Evolutionary conservation across 2,113 vertebrate species (phyloP).

Genomic region (Gulo gulo): DNA sequence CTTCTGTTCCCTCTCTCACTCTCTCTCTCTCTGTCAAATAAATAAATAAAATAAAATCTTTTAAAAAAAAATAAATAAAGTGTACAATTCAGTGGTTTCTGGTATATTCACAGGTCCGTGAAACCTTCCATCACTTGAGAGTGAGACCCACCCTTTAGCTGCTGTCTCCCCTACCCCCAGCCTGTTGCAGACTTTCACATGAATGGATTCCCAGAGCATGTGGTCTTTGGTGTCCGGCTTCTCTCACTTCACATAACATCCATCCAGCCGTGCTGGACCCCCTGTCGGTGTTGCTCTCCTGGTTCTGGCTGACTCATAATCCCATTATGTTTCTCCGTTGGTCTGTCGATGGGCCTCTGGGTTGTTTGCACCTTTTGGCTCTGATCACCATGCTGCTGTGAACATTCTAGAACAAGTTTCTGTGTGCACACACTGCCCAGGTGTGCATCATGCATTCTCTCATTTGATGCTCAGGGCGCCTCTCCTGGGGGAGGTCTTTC

Average conservation of each 20-base stretch:
- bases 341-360: neutral
- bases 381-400: rapidly evolving
- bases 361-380: neutral
- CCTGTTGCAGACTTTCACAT: neutral
- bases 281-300: rapidly evolving
- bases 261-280: too few species aligned
- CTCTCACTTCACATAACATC: neutral
- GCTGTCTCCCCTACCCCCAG: too few species aligned
- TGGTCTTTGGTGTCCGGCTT: neutral
- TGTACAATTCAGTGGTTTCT: neutral
- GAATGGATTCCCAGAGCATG: neutral
- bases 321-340: too few species aligned
- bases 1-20: too few species aligned
- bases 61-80: neutral
- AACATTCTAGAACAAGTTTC: neutral
- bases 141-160: neutral
- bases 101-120: neutral
- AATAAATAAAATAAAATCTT: too few species aligned
- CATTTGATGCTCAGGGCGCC: rapidly evolving
- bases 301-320: rapidly evolving
- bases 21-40: too few species aligned
- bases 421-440: rapidly evolving
- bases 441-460: rapidly evolving
- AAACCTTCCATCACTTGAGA: neutral
- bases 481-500: neutral